Evolutionary conservation across 2,797 vertebrate genomes (phyloP).

Genomic region (Coccyzus lansbergi): DNA sequence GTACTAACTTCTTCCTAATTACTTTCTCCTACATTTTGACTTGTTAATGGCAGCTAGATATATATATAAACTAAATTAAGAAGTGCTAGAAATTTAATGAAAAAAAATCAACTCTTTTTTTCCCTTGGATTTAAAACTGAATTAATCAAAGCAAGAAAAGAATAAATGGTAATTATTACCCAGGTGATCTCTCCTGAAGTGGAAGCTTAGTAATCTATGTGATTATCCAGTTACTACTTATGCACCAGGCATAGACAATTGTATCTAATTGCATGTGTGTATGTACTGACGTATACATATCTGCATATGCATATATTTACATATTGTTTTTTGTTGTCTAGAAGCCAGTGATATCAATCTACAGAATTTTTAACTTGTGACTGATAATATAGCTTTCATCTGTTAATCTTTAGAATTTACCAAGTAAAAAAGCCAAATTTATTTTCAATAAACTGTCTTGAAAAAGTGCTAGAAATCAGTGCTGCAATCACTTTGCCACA

Average conservation of each 20-base stretch:
- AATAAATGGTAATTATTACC: neutral
- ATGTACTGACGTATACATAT: neutral
- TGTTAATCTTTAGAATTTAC: neutral
- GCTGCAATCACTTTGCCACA: neutral
- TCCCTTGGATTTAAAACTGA: neutral
- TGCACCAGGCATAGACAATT: neutral
- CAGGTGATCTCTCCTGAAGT: neutral
- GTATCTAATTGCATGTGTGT: neutral
- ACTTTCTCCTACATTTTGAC: neutral
- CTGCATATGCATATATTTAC: neutral
- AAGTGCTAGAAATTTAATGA: neutral
- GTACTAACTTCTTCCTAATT: neutral
- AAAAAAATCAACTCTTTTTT: rapidly evolving
- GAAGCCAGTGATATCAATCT: neutral
- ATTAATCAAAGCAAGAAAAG: neutral
- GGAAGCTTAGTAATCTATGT: neutral
- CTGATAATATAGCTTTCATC: neutral
- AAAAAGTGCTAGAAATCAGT: neutral
- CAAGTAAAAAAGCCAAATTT: neutral
- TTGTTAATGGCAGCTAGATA: neutral
- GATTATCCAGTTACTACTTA: neutral
- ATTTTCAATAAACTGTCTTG: neutral
- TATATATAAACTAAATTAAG: neutral
- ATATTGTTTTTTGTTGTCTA: neutral
- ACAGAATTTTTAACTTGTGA: neutral